Evolutionary conservation across 2,888 invertebrate species (phyloP), one percentile per base, ranked within the genome.

Genomic region (Platerodrilus igneus): DNA sequence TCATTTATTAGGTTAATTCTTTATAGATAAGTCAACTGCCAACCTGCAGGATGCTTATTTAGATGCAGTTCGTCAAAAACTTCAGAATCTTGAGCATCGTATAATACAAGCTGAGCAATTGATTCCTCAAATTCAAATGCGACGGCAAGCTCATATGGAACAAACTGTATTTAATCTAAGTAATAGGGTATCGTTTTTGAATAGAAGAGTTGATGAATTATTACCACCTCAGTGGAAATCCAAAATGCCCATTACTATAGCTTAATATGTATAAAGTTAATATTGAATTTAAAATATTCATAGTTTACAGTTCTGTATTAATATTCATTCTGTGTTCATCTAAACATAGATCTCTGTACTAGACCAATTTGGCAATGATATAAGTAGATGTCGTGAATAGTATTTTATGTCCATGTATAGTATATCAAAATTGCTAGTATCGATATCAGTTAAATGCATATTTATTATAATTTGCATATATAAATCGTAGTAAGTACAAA

Each of bases 191-290:
- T 61, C 66, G 30, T 73, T 71, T 56, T 58, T 74, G 33, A 70
- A 72, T 51, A 59, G 68, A 41, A 59, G 73, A 50, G 62, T 72
- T 31, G 72, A 73, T 47, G 72, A 74, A 51, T 56, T 74, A 13
- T 56, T 67, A 39, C 73, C 73, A 6, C 39, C 58, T 5, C 66
- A 70, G 35, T 71, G 69, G 70, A 66, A 66, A 55, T 54, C 57
- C 19, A 62, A 67, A 54, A 59, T 66, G 53, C 58, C 59, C 0
- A 56, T 59, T 40, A 56, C 58, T n/a, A 57, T 58, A 35, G 55
- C 57, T 22, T 61, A 53, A 56, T n/a, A n/a, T n/a, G n/a, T n/a
- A n/a, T n/a, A n/a, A n/a, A n/a, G n/a, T n/a, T n/a, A n/a, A n/a
- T n/a, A n/a, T n/a, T n/a, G n/a, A n/a, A n/a, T n/a, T n/a, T n/a